Evolutionary conservation across 2,888 invertebrate species (phyloP).

Genomic region (Leptinotarsa juncta): DNA sequence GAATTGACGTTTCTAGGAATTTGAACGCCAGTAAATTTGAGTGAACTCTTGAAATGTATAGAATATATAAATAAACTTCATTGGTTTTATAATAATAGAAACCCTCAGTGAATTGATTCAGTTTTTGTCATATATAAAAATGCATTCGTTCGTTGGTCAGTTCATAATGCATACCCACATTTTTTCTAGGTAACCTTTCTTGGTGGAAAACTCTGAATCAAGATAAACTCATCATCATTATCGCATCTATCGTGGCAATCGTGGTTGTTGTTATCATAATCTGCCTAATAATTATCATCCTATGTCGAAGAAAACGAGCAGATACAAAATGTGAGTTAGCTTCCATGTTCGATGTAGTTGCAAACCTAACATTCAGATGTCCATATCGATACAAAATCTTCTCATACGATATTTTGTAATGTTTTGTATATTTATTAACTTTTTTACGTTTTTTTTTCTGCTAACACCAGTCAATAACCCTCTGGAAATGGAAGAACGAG

Average conservation of each 20-base stretch:
- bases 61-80: too few species aligned
- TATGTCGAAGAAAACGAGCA: constrained; percentile 85
- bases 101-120: too few species aligned
- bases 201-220: constrained; percentile 84
- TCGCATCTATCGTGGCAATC: constrained; percentile 74
- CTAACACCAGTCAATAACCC: constrained; percentile 80
- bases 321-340: constrained; percentile 83
- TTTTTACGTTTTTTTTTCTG: constrained; percentile 59
- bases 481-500: constrained; percentile 84
- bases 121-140: too few species aligned
- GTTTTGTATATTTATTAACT: constrained; percentile 30
- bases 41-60: too few species aligned
- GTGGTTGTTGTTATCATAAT: constrained; percentile 86
- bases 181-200: constrained; percentile 76
- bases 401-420: constrained; percentile 20
- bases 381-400: constrained; percentile 34
- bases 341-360: constrained; percentile 37
- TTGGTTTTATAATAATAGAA: too few species aligned
- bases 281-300: constrained; percentile 86
- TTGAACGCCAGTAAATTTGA: too few species aligned
- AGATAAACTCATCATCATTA: constrained; percentile 81
- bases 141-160: too few species aligned
- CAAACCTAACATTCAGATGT: constrained; percentile 32
- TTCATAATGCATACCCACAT: constrained; percentile 9
- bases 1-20: too few species aligned